Evolutionary conservation across 2,888 invertebrate genomes (phyloP).

Genomic region (Exocentrus adspersus): DNA sequence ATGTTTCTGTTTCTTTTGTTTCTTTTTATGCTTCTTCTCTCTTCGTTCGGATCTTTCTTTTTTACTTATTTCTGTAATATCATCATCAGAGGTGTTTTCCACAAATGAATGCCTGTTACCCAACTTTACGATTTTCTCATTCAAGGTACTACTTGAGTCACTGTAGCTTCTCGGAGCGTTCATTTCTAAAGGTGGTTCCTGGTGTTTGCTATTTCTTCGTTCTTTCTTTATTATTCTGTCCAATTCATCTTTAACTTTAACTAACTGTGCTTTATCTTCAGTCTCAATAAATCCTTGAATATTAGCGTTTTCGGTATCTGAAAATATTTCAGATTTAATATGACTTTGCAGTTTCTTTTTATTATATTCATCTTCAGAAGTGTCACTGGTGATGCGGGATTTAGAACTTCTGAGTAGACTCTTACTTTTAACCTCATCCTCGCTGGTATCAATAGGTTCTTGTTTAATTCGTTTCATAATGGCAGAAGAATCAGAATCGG

Average conservation of each 20-base stretch:
- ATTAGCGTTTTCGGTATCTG: conserved; percentile 62
- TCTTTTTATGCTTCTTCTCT: conserved; percentile 83
- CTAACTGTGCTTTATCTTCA: conserved; percentile 51
- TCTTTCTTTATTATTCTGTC: conserved; percentile 58
- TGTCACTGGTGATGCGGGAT: conserved; percentile 81
- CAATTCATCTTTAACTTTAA: conserved; percentile 55
- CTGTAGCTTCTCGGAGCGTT: not conserved
- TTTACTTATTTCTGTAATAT: conserved; percentile 46
- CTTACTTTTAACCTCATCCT: conserved; percentile 65
- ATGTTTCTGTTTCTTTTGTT: conserved; percentile 81
- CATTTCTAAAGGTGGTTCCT: conserved; percentile 49
- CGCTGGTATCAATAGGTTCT: conserved; percentile 60
- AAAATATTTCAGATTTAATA: conserved; percentile 71
- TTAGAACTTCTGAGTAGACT: conserved; percentile 73
- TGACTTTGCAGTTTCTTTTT: conserved; percentile 67
- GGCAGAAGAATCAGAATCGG: conserved; percentile 67
- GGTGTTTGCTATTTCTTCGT: conserved; percentile 55
- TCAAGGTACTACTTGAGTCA: conserved; percentile 10
- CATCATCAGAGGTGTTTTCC: conserved; percentile 59
- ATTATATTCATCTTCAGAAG: conserved; percentile 75
- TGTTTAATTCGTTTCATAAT: conserved; percentile 60
- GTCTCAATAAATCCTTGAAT: conserved; percentile 63
- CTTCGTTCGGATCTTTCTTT: conserved; percentile 66
- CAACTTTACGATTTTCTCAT: conserved; percentile 56
- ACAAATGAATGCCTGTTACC: conserved; percentile 49